phyloP scores from a whole-genome alignment of 2,113 vertebrate species.

The Catharus bicknelli region DNA sequence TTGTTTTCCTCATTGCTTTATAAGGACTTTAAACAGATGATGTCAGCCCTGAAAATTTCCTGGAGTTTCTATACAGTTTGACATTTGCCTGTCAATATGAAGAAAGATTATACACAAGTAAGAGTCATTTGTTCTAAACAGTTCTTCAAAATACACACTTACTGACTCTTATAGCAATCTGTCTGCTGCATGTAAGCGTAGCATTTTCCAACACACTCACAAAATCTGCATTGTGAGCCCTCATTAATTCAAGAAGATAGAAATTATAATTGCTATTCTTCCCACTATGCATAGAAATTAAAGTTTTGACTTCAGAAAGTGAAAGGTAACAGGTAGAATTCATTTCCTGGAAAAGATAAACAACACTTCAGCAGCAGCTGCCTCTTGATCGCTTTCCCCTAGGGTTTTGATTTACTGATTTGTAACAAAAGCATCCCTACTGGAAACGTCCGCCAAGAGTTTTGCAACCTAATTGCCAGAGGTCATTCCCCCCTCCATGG shows the following conservation, averaged over 20 bases:
- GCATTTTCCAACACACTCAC: not conserved
- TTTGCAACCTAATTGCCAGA: not conserved
- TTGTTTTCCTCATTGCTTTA: conserved; percentile 15
- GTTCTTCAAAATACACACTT: not conserved
- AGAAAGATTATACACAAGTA: conserved; percentile 11
- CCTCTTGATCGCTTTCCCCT: not conserved
- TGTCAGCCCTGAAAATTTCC: conserved; percentile 5
- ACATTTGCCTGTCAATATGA: conserved; percentile 21
- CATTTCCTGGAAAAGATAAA: conserved; percentile 21
- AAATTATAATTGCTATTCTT: conserved; percentile 1
- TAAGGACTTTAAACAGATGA: not conserved
- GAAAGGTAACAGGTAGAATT: conserved; percentile 18
- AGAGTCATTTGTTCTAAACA: conserved; percentile 34
- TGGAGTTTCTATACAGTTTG: conserved; percentile 9
- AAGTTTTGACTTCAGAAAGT: not conserved
- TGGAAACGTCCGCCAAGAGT: not conserved
- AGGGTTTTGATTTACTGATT: conserved; percentile 1
- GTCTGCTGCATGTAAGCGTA: not conserved
- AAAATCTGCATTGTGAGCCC: not conserved
- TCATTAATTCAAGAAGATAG: conserved; percentile 13
- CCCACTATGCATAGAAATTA: not conserved
- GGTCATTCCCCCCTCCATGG: not conserved
- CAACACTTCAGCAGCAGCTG: not conserved
- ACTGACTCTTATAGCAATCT: not conserved
- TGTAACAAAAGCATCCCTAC: not conserved